Conservation (phyloP, 1,140 invertebrate genomes). For the Sarcophaga peregrina region DNA sequence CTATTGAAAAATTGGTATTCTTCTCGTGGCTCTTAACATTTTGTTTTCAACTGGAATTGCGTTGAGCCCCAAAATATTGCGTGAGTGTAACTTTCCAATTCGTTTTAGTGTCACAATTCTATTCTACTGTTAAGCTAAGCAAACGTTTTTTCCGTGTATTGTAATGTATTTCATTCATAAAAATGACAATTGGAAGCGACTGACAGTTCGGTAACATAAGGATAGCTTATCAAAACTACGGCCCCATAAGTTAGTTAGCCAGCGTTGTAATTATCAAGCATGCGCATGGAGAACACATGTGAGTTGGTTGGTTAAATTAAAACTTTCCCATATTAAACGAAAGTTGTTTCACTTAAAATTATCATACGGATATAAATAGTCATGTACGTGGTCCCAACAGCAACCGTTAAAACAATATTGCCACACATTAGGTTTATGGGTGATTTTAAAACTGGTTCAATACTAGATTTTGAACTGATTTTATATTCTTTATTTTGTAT, state of each 20-base stretch:
- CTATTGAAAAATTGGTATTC: conserved; percentile 40
- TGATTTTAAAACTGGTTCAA: too few relatives aligned
- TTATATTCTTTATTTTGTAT: too few relatives aligned
- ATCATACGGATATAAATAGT: too few relatives aligned
- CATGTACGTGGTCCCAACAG: too few relatives aligned
- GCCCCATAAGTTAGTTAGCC: too few relatives aligned
- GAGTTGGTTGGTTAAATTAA: not conserved
- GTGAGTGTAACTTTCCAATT: conserved; percentile 43
- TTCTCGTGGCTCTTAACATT: conserved; percentile 26
- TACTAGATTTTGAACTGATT: too few relatives aligned
- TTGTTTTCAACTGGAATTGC: conserved; percentile 24
- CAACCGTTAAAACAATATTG: too few relatives aligned
- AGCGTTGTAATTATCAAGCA: conserved; percentile 27
- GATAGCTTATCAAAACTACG: too few relatives aligned
- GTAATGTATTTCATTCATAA: conserved; percentile 42
- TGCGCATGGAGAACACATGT: conserved; percentile 18
- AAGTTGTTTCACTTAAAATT: too few relatives aligned
- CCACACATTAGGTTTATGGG: too few relatives aligned
- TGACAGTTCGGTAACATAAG: too few relatives aligned
- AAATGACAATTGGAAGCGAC: conserved; percentile 18
- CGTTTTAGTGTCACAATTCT: not conserved
- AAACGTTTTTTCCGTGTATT: not conserved
- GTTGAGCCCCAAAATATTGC: conserved; percentile 37
- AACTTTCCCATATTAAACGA: too few relatives aligned
- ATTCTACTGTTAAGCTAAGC: not conserved